A percentile compares a stretch with the other conserved stretches of the same genome.
Evolutionary conservation across 2,888 invertebrate species (phyloP).

Genomic region (Torymus texanus): DNA sequence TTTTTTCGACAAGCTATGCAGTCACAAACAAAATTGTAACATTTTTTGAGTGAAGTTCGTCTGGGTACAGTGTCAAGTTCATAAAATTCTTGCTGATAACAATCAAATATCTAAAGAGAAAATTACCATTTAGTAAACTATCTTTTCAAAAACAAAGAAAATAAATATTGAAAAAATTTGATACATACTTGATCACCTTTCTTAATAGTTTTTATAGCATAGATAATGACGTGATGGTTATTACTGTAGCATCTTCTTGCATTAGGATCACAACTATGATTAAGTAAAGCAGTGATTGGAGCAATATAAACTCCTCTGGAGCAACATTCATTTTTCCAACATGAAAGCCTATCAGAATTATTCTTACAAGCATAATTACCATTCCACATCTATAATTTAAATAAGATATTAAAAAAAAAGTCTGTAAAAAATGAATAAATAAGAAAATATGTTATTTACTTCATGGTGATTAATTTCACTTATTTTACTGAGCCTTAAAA

Average conservation of each 20-base stretch:
- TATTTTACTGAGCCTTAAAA: constrained; percentile 23
- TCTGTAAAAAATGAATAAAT: too few relatives aligned
- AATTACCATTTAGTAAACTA: neutral
- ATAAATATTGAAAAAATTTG: too few relatives aligned
- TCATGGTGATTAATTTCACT: constrained; percentile 12
- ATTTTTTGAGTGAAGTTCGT: neutral
- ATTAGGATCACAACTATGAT: constrained; percentile 44
- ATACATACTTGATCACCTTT: constrained; percentile 34
- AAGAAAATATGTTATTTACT: constrained; percentile 2
- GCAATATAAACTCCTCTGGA: constrained; percentile 36
- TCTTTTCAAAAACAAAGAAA: too few relatives aligned
- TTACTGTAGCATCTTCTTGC: constrained; percentile 28
- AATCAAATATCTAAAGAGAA: constrained; percentile 33
- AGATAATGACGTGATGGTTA: constrained; percentile 26
- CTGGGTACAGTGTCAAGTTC: neutral
- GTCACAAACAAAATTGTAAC: constrained; percentile 32
- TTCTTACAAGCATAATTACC: constrained; percentile 11
- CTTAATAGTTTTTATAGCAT: constrained; percentile 23
- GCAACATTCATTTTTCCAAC: constrained; percentile 36
- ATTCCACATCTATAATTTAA: constrained; percentile 34
- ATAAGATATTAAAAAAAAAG: too few relatives aligned
- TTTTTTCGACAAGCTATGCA: constrained; percentile 27
- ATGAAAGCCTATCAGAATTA: neutral
- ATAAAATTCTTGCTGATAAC: constrained; percentile 25
- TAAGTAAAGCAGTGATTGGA: constrained; percentile 39